Evolutionary conservation across 2,113 vertebrate species (phyloP), one percentile per base, ranked within the genome.

Genomic region (Chloropsis hardwickii): DNA sequence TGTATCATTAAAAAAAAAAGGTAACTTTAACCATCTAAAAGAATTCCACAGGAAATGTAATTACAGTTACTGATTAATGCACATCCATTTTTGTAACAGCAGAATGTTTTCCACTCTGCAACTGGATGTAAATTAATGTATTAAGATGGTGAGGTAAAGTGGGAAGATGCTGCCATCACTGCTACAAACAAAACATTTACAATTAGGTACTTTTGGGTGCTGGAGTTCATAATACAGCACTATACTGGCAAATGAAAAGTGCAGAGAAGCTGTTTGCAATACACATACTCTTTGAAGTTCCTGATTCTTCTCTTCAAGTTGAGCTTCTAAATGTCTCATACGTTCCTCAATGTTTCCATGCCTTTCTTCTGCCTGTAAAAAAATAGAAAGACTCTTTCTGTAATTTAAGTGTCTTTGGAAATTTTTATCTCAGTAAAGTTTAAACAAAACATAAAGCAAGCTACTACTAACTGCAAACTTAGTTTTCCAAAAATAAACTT

Each of bases 291-390:
- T 98, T 78, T 99, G 98, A 97, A 99, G 99, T 97, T 99, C 99
- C 97, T 99, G 99, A 97, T 99, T 99, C 97, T 99, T 99, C 97
- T 99, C 99, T 98, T 99, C 99, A 95, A 99, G 98, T 97, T 99
- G 99, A 92, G 98, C 98, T 97, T 99, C 99, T 92, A 99, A 98
- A 94, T 99, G 99, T 90, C 99, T 98, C 99, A 99, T 99, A 33
- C 99, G 98, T 96, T 99, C 99, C 97, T 99, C 99, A 57, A 99
- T 99, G 97, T 99, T 99, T 76, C 99, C 99, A 86, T 99, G 99
- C 89, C 99, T 98, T 97, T 99, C 99, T 96, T 99, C 99, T 80
- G 99, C 99, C 99, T 99, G 97, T 96, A 96, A 96, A 97, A 88
- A 97, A 96, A 98, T 51, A 97, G 31, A 96, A 96, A 91, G 27